A percentile compares a stretch with the other conserved stretches of the same genome.
Conservation (phyloP, 2,888 invertebrate genomes). For the Zeuzera pyrina region DNA sequence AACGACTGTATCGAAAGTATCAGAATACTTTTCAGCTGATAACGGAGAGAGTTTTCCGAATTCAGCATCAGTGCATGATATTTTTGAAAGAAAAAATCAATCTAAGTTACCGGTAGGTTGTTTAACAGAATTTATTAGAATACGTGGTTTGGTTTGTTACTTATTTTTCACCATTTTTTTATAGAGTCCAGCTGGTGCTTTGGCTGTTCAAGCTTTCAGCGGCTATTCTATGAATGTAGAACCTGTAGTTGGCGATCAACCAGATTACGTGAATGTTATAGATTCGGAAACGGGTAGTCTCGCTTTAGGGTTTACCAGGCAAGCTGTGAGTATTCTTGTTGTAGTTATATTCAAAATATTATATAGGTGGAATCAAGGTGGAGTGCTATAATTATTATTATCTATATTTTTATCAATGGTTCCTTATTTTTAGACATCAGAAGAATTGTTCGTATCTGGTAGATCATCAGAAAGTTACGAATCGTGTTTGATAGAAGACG, state of each 20-base stretch:
- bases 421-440: conserved; percentile 36
- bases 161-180: too few relatives aligned
- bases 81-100: conserved; percentile 46
- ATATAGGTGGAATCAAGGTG: not conserved
- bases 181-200: conserved; percentile 30
- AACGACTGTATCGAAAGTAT: conserved; percentile 34
- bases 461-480: conserved; percentile 48
- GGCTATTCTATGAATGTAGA: conserved; percentile 46
- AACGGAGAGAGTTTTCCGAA: conserved; percentile 17
- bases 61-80: conserved; percentile 31
- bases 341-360: not conserved
- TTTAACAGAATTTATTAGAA: too few relatives aligned
- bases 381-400: conserved; percentile 11
- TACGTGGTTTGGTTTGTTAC: too few relatives aligned
- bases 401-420: conserved; percentile 1
- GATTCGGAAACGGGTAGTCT: conserved; percentile 54
- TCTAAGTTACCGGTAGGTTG: conserved; percentile 28
- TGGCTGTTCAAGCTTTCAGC: conserved; percentile 48
- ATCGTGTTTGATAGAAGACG: conserved; percentile 48
- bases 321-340: not conserved
- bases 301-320: conserved; percentile 9
- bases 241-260: conserved; percentile 35
- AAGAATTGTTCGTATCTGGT: conserved; percentile 50
- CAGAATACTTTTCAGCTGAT: conserved; percentile 41
- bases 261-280: conserved; percentile 38